phyloP scores from a whole-genome alignment of 2,797 vertebrate species.

The Lerista edwardsae region DNA sequence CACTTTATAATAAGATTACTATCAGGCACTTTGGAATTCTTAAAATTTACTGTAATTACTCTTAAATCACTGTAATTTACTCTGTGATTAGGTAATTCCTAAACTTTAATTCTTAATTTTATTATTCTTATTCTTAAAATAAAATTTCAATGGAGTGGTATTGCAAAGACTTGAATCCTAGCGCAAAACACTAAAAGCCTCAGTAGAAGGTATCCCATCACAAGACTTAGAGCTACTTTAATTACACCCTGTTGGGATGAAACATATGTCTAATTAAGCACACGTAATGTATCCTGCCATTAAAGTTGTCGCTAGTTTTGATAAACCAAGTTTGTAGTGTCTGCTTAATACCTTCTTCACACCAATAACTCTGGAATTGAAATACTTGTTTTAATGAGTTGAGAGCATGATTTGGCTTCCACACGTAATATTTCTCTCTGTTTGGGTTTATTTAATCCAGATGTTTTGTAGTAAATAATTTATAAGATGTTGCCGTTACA shows the following conservation, averaged over 20 bases:
- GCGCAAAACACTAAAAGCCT: not conserved
- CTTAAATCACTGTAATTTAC: no score
- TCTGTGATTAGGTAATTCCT: no score
- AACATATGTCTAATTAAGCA: not conserved
- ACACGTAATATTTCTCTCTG: conserved; percentile 11
- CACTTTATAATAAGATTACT: no score
- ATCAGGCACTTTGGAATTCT: no score
- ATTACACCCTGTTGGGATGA: not conserved
- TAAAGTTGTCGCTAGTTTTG: conserved; percentile 44
- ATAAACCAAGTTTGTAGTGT: conserved; percentile 42
- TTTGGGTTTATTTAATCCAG: conserved; percentile 48
- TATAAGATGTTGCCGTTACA: conserved; percentile 34
- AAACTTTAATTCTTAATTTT: no score
- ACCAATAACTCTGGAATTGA: conserved; percentile 23
- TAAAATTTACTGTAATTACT: no score
- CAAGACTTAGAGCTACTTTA: not conserved
- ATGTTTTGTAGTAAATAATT: conserved; percentile 54
- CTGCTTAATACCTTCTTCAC: conserved; percentile 40
- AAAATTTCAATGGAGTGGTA: no score
- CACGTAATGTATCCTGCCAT: conserved; percentile 4
- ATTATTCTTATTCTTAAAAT: no score
- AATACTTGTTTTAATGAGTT: conserved; percentile 6
- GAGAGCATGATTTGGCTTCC: conserved; percentile 27
- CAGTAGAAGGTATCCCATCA: not conserved
- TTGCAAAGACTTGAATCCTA: no score